These are phyloP conservation scores for Selene dorsalis DNA, from an alignment of 2,797 vertebrate species.

Conservation along the genomic window DNA sequence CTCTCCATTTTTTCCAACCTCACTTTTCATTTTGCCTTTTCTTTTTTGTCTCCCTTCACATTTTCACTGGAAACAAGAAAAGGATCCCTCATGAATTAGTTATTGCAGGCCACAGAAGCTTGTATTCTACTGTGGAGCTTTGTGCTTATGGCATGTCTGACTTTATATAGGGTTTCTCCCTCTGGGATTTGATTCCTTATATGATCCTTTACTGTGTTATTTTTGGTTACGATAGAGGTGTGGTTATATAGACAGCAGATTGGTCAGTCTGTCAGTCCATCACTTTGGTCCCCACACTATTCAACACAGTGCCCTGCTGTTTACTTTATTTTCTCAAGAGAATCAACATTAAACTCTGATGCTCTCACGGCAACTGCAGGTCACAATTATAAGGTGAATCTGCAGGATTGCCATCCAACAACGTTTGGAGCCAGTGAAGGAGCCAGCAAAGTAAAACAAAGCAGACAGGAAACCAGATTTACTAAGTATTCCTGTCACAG, in stretches of 20 bases:
- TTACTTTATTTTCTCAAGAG: background rate
- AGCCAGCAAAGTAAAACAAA: too few species aligned
- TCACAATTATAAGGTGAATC: background rate
- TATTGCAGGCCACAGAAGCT: constrained; percentile 43
- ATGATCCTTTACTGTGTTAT: constrained; percentile 25
- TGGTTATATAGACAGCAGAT: background rate
- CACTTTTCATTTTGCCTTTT: constrained; percentile 28
- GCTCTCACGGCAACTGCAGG: background rate
- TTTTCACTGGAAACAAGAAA: constrained; percentile 37
- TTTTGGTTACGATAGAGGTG: constrained; percentile 3
- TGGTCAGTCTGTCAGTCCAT: background rate
- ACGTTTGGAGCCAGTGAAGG: background rate
- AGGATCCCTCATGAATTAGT: constrained; percentile 62
- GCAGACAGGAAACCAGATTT: background rate
- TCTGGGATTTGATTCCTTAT: constrained; percentile 29
- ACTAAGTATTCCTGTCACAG: background rate
- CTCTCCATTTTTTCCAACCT: constrained; percentile 19
- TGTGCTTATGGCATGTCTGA: constrained; percentile 28
- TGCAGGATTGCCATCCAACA: background rate
- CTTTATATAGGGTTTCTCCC: constrained; percentile 38
- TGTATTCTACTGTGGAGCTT: constrained; percentile 20
- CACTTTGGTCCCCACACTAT: background rate
- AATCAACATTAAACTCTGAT: background rate
- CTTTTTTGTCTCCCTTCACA: constrained; percentile 10
- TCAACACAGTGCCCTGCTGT: background rate